Conservation (phyloP, 2,797 vertebrate species). For the Orientallactaga sibirica region DNA sequence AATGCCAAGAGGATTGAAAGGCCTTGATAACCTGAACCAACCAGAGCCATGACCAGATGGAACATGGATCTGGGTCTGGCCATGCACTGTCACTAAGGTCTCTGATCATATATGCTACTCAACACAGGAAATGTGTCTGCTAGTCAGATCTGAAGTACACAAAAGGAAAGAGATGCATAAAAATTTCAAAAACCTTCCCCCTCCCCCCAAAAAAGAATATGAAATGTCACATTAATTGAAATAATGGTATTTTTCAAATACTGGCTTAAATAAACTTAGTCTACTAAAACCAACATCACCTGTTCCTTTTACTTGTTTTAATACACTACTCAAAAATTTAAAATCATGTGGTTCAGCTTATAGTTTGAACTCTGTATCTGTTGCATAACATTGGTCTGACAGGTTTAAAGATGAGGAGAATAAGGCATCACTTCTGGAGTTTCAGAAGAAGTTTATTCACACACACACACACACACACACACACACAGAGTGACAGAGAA, state of each 20-base stretch:
- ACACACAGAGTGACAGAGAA: too few relatives aligned
- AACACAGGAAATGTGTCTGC: neutral
- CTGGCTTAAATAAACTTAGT: neutral
- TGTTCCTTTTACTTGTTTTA: conserved; percentile 39
- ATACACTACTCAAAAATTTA: conserved; percentile 22
- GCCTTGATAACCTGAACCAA: neutral
- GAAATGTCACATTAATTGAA: neutral
- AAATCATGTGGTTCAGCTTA: neutral
- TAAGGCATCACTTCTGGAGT: neutral
- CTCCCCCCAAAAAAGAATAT: neutral
- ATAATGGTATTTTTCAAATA: neutral
- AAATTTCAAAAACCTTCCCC: neutral
- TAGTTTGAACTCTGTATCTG: conserved; percentile 9
- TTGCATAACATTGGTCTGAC: neutral
- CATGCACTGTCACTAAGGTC: neutral
- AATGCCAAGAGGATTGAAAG: neutral
- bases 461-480: neutral
- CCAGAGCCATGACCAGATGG: neutral
- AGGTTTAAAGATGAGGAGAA: neutral
- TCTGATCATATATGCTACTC: neutral
- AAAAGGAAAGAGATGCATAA: neutral
- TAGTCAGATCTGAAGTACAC: neutral
- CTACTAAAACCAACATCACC: conserved; percentile 51
- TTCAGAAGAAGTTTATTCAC: neutral
- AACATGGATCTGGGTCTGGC: neutral